Conservation (phyloP, 2,113 vertebrate species). For the Triplophysa siluroides region DNA sequence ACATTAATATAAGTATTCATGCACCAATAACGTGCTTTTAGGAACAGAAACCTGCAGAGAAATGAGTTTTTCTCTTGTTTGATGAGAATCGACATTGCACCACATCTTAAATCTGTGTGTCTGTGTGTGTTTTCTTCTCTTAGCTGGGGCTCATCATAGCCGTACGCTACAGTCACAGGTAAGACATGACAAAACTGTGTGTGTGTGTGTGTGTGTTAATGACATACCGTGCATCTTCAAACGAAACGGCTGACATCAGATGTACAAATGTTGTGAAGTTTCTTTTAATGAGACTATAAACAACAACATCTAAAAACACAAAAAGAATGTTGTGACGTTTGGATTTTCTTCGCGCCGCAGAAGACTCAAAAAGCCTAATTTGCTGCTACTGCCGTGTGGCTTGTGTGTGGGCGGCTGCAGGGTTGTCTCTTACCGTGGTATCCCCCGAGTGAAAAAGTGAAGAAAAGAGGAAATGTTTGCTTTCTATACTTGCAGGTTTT, state of each 20-base stretch:
- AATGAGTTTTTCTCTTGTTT: too few species aligned
- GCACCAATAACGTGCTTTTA: background rate
- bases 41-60: too few species aligned
- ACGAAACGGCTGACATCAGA: slow-evolving; percentile 43
- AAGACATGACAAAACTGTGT: slow-evolving; percentile 26
- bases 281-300: slow-evolving; percentile 47
- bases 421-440: slow-evolving; percentile 71
- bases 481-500: slow-evolving; percentile 48
- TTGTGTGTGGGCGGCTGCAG: slow-evolving; percentile 56
- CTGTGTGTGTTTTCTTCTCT: slow-evolving; percentile 37
- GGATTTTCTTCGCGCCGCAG: slow-evolving; percentile 48
- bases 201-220: too few species aligned
- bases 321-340: slow-evolving; percentile 34
- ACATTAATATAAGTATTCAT: too few species aligned
- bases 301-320: slow-evolving; percentile 37
- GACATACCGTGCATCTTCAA: background rate
- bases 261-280: slow-evolving; percentile 48
- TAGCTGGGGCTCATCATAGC: slow-evolving; percentile 72
- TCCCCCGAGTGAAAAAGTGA: slow-evolving; percentile 63
- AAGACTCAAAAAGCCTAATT: slow-evolving; percentile 56
- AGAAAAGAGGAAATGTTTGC: slow-evolving; percentile 36
- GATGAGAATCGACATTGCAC: too few species aligned
- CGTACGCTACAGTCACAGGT: slow-evolving; percentile 73
- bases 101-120: background rate
- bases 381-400: slow-evolving; percentile 53